A percentile compares a stretch with the other conserved stretches of the same genome.
Evolutionary conservation across 1,140 invertebrate species (phyloP).

Genomic region (Drosophila arawakana): DNA sequence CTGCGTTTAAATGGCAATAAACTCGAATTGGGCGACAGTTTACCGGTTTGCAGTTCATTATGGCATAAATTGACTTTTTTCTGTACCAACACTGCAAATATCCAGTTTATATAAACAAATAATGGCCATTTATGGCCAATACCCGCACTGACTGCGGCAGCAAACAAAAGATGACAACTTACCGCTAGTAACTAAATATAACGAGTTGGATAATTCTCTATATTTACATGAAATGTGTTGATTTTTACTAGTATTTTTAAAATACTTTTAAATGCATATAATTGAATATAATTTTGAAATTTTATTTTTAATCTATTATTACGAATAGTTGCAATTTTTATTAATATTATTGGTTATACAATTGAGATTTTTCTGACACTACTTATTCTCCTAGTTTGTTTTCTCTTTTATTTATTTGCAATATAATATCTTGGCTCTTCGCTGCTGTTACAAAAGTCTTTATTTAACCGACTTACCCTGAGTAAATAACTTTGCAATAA

Average conservation of each 20-base stretch:
- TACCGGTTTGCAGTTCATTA: conserved; percentile 81
- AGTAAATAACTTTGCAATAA: not conserved
- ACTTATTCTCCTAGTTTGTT: too few relatives aligned
- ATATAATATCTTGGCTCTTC: not conserved
- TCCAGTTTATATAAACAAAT: conserved; percentile 57
- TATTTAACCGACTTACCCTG: not conserved
- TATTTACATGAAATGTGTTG: not conserved
- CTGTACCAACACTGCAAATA: conserved; percentile 49
- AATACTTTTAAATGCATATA: not conserved
- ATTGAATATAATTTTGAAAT: too few relatives aligned
- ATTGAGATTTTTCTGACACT: too few relatives aligned
- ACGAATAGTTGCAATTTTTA: too few relatives aligned
- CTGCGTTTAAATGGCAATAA: conserved; percentile 68
- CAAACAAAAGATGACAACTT: conserved; percentile 12
- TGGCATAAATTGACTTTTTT: conserved; percentile 78
- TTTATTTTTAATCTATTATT: too few relatives aligned
- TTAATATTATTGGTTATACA: too few relatives aligned
- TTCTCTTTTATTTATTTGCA: too few relatives aligned
- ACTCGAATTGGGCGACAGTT: conserved; percentile 70
- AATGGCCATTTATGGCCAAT: conserved; percentile 34
- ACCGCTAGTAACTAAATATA: not conserved
- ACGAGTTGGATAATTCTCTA: not conserved
- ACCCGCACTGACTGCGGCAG: not conserved
- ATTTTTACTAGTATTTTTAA: not conserved
- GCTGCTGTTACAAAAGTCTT: conserved; percentile 1